Percentiles rank a stretch among this genome's conserved stretches.
These are phyloP conservation scores for Prionailurus viverrinus DNA, from an alignment of 2,113 vertebrate species.

Conservation along the genomic window DNA sequence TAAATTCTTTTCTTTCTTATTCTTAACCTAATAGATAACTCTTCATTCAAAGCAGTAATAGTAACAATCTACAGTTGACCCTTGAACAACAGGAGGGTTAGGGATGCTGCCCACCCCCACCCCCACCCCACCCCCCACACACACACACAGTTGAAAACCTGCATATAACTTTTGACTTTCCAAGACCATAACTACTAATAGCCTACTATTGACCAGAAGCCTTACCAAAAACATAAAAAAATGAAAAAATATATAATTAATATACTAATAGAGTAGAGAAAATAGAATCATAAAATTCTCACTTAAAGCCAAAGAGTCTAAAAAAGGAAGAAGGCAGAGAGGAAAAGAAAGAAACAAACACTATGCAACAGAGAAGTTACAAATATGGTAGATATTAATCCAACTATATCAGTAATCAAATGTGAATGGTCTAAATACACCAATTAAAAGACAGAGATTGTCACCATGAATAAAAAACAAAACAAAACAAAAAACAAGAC, in stretches of 20 bases:
- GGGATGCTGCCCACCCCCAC: background rate
- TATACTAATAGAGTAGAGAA: background rate
- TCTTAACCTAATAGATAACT: background rate
- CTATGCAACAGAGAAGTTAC: background rate
- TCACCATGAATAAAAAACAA: background rate
- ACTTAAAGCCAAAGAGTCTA: background rate
- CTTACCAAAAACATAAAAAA: background rate
- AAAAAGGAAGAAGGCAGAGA: background rate
- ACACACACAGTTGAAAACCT: background rate
- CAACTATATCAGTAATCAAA: background rate
- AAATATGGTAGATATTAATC: background rate
- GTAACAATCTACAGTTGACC: background rate
- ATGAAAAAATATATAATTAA: background rate
- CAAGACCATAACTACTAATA: background rate
- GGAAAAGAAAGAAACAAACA: background rate
- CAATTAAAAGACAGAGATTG: background rate
- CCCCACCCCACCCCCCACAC: background rate
- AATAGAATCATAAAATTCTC: background rate
- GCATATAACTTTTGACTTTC: background rate
- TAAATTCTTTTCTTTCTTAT: background rate
- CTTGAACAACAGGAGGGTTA: background rate
- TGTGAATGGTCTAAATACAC: background rate
- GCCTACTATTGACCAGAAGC: background rate
- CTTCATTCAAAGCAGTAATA: background rate
- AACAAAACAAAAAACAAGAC: background rate